These are phyloP conservation scores for Drosophila ohnishii DNA, from an alignment of 1,140 invertebrate species.

Conservation along the genomic window DNA sequence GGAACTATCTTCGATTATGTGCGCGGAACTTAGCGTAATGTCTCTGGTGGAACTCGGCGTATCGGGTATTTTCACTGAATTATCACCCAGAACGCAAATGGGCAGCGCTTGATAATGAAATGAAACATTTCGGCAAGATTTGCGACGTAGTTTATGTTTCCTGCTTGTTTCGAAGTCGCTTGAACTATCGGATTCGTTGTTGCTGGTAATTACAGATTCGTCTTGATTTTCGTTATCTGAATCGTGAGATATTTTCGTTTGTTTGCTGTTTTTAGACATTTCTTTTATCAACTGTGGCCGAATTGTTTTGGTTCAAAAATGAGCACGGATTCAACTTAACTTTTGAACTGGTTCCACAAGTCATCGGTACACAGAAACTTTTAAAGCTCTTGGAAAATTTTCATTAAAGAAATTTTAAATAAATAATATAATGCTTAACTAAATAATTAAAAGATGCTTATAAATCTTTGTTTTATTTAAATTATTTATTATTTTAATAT, in stretches of 20 bases:
- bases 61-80: neutral
- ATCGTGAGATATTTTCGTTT: neutral
- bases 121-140: conserved; percentile 13
- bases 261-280: conserved; percentile 39
- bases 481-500: neutral
- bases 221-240: neutral
- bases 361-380: neutral
- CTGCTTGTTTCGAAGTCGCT: conserved; percentile 45
- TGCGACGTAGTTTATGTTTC: conserved; percentile 46
- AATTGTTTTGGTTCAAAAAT: conserved; percentile 44
- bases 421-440: neutral
- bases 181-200: conserved; percentile 20
- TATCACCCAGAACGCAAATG: conserved; percentile 29
- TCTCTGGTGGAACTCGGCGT: conserved; percentile 34
- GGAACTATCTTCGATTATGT: conserved; percentile 54
- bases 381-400: neutral
- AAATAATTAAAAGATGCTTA: neutral
- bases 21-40: conserved; percentile 39
- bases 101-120: conserved; percentile 55
- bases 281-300: neutral
- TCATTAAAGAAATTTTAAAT: neutral
- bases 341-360: conserved; percentile 15
- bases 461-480: neutral
- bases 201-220: neutral
- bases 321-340: neutral